Evolutionary conservation across 2,113 vertebrate genomes (phyloP), one percentile per base, ranked within the genome.

Genomic region (Astur gentilis): DNA sequence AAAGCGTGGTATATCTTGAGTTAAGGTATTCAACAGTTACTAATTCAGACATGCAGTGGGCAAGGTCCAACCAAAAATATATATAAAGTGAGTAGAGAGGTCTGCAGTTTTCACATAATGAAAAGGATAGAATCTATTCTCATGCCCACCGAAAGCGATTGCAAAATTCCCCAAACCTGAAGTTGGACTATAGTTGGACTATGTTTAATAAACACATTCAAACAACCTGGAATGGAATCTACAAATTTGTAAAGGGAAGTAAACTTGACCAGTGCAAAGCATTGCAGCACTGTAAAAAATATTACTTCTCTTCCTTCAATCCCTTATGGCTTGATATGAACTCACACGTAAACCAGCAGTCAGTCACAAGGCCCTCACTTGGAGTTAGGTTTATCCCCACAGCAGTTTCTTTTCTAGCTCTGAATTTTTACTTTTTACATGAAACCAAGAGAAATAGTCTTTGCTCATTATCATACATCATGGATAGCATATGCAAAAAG

Each of bases 81-180:
- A 29, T 0, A 2, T 19, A 38, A 38, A 66, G 12, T 27, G 11
- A 79, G 16, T 21, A 84, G 23, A 79, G 20, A 79, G 10, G 4
- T 76, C 42, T 65, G 11, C 6, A 89, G 21, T 75, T 90, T 66
- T 17, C 21, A 45, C 8, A 5, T 55, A 9, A 57, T 20, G 20
- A 45, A 77, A 71, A 62, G 11, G 3, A 5, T 19, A 49, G 12
- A 11, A 49, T 29, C 13, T 23, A 26, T 70, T 90, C 18, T 66
- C 16, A 54, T 32, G 16, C 4, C 7, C 36, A 27, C 4, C 16
- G 5, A 12, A 1, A 3, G 4, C n/a, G 11, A 64, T 0, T 26
- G 32, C 14, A 69, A 67, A 90, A 44, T 49, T 69, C 36, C 25
- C 17, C 26, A 84, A 81, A 42, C 7, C 2, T 42, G 40, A 42